Evolutionary conservation across 2,888 invertebrate genomes (phyloP).

Genomic region (Idaea aversata): DNA sequence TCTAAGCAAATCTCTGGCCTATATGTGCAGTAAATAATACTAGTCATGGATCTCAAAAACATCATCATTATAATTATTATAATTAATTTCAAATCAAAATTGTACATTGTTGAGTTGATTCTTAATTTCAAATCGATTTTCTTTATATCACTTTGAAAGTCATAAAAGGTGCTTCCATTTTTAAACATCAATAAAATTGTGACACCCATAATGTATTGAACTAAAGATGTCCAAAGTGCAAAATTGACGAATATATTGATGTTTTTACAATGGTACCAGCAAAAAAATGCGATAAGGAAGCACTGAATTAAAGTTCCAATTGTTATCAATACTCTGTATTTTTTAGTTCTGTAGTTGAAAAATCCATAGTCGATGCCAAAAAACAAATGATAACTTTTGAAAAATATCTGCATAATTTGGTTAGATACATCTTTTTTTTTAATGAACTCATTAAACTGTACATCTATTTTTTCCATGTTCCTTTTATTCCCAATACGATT

Average conservation of each 20-base stretch:
- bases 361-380: not conserved
- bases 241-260: not conserved
- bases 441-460: not conserved
- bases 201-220: not conserved
- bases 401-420: not conserved
- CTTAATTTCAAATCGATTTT: constrained; percentile 7
- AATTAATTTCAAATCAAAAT: constrained; percentile 7
- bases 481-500: too few species aligned
- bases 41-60: not conserved
- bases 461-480: too few species aligned
- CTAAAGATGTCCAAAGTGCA: not conserved
- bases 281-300: not conserved
- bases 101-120: not conserved
- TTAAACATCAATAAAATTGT: constrained; percentile 3
- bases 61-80: not conserved
- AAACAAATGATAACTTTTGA: not conserved
- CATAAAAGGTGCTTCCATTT: constrained; percentile 2
- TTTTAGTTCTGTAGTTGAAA: not conserved
- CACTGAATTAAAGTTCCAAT: not conserved
- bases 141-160: constrained; percentile 6
- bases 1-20: not conserved
- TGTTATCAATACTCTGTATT: not conserved
- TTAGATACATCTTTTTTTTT: not conserved
- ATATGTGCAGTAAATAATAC: not conserved
- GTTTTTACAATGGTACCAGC: not conserved